Conservation (phyloP, 1,140 invertebrate genomes). For the Drosophila watanabei region DNA sequence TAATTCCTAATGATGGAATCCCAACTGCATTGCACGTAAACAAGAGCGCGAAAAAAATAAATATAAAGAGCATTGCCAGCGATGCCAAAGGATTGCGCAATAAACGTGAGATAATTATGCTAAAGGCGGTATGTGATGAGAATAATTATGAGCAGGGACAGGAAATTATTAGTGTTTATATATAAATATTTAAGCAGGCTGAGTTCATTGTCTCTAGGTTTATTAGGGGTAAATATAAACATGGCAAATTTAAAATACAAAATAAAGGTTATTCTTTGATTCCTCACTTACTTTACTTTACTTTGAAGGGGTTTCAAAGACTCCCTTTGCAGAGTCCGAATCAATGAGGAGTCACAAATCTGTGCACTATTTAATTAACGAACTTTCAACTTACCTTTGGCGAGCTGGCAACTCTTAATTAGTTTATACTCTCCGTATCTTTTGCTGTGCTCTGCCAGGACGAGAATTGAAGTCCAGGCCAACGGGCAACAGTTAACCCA, state of each 20-base stretch:
- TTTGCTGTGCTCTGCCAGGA: constrained; percentile 1
- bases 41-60: constrained; percentile 2
- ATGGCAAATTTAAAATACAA: neutral
- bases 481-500: constrained; percentile 28
- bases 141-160: neutral
- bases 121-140: constrained; percentile 8
- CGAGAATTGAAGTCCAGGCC: constrained; percentile 5
- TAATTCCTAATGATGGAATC: constrained; percentile 64
- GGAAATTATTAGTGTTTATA: neutral
- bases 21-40: constrained; percentile 53
- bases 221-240: too few species aligned
- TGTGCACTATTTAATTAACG: constrained; percentile 31
- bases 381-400: constrained; percentile 38
- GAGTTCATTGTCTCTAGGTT: neutral
- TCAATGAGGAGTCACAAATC: constrained; percentile 25
- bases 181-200: neutral
- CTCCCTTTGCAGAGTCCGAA: constrained; percentile 4
- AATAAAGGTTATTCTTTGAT: neutral
- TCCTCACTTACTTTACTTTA: too few species aligned
- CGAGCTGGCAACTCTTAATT: constrained; percentile 29
- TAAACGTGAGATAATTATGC: constrained; percentile 45
- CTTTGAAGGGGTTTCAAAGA: neutral
- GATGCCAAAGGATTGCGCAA: constrained; percentile 22
- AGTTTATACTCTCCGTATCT: constrained; percentile 33
- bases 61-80: constrained; percentile 8